phyloP scores from a whole-genome alignment of 2,888 invertebrate species.

The Netelia fuscicornis region DNA sequence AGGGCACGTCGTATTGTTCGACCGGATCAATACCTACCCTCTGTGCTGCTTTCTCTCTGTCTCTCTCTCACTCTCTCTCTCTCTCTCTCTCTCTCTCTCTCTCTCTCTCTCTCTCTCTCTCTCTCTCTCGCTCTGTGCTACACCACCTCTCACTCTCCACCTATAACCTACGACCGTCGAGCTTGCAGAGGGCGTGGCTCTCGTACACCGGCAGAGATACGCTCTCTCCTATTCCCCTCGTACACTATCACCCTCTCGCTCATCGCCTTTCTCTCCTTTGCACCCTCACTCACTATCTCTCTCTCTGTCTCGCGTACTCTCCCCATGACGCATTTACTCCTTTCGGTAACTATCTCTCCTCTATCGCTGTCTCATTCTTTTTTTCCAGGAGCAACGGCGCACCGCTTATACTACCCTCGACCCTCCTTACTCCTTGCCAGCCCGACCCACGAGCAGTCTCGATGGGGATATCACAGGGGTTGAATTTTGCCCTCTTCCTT shows the following conservation, averaged over 20 bases:
- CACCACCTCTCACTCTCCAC: constrained; percentile 70
- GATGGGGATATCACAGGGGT: constrained; percentile 65
- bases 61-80: constrained; percentile 27
- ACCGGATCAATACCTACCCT: constrained; percentile 83
- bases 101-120: constrained; percentile 26
- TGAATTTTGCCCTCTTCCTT: constrained; percentile 64
- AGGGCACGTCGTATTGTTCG: constrained; percentile 82
- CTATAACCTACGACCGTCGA: constrained; percentile 81
- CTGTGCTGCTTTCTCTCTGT: constrained; percentile 41
- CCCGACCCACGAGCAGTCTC: constrained; percentile 36
- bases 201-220: constrained; percentile 83
- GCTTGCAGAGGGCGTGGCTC: constrained; percentile 84
- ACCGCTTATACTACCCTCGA: constrained; percentile 31
- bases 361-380: constrained; percentile 40
- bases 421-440: constrained; percentile 55
- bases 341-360: constrained; percentile 53
- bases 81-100: constrained; percentile 40
- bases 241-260: constrained; percentile 73
- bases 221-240: constrained; percentile 73
- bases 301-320: constrained; percentile 41
- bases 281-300: constrained; percentile 60
- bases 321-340: constrained; percentile 54
- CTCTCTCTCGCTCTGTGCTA: constrained; percentile 41
- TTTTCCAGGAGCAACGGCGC: constrained; percentile 43
- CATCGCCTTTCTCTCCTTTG: constrained; percentile 45